Evolutionary conservation across 92 coral and sea anemone genomes (phyloP).

Genomic region (Pocillopora meandrina): DNA sequence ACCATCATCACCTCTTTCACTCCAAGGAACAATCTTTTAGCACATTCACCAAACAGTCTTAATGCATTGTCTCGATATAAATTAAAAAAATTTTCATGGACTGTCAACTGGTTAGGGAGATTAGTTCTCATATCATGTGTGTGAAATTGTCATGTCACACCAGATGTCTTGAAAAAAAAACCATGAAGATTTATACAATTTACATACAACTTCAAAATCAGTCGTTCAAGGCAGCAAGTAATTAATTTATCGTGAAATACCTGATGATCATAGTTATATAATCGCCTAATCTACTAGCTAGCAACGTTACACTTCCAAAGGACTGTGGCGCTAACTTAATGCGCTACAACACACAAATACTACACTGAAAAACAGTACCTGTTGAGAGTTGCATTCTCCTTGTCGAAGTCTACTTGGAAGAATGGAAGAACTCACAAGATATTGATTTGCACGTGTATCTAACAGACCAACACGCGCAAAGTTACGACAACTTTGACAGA

Average conservation of each 20-base stretch:
- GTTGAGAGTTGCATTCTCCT: constrained; percentile 44
- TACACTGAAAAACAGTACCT: constrained; percentile 37
- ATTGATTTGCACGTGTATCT: constrained; percentile 69
- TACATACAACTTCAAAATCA: not conserved
- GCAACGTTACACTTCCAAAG: too few species aligned
- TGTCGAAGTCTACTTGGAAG: constrained; percentile 29
- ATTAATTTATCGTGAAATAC: not conserved
- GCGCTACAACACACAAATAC: not conserved
- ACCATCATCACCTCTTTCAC: too few species aligned
- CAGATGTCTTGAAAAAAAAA: too few species aligned
- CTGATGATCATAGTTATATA: not conserved
- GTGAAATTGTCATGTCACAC: too few species aligned
- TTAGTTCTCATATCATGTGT: too few species aligned
- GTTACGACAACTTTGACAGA: constrained; percentile 75
- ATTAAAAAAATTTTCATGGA: too few species aligned
- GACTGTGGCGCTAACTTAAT: not conserved
- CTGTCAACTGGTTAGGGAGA: too few species aligned
- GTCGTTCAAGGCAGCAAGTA: not conserved
- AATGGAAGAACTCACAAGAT: not conserved
- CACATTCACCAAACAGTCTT: not conserved
- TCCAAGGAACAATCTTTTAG: too few species aligned
- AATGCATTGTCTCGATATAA: too few species aligned
- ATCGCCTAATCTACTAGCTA: not conserved
- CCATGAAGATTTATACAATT: not conserved
- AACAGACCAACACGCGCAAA: constrained; percentile 59